These are phyloP conservation scores for Erethizon dorsatum DNA, from an alignment of 2,797 vertebrate genomes.

Conservation along the genomic window DNA sequence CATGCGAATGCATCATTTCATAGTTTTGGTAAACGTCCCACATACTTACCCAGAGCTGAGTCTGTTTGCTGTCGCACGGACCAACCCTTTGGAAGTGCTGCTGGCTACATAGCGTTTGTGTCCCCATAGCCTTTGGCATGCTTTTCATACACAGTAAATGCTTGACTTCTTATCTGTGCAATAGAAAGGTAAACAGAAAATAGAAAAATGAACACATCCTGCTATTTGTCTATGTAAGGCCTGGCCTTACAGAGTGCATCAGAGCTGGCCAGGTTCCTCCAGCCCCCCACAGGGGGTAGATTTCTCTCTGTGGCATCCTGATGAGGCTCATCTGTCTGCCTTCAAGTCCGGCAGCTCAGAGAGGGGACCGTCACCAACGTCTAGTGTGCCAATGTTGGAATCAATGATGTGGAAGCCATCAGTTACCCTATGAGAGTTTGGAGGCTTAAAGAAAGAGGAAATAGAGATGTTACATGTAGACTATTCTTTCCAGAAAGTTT, in stretches of 20 bases:
- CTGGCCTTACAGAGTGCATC: not conserved
- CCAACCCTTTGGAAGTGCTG: not conserved
- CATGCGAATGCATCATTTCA: not conserved
- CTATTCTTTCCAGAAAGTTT: not conserved
- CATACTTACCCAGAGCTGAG: not conserved
- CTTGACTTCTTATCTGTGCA: not conserved
- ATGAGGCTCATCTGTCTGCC: not conserved
- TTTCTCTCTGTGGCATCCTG: not conserved
- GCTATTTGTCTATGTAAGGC: not conserved
- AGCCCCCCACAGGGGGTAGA: too few species aligned
- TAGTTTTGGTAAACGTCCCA: not conserved
- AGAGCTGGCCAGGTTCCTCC: not conserved
- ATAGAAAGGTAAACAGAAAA: conserved; percentile 27
- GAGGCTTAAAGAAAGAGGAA: not conserved
- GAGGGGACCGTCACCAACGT: not conserved
- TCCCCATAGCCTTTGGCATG: not conserved
- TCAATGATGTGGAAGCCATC: not conserved
- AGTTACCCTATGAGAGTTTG: not conserved
- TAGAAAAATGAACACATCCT: not conserved
- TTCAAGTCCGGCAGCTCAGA: not conserved
- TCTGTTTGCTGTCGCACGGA: not conserved
- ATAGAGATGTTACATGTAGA: not conserved
- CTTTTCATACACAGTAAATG: not conserved
- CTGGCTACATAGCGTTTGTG: not conserved
- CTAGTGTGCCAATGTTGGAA: not conserved